Conservation (phyloP, 2,888 invertebrate species). For the Epicampocera succincta region DNA sequence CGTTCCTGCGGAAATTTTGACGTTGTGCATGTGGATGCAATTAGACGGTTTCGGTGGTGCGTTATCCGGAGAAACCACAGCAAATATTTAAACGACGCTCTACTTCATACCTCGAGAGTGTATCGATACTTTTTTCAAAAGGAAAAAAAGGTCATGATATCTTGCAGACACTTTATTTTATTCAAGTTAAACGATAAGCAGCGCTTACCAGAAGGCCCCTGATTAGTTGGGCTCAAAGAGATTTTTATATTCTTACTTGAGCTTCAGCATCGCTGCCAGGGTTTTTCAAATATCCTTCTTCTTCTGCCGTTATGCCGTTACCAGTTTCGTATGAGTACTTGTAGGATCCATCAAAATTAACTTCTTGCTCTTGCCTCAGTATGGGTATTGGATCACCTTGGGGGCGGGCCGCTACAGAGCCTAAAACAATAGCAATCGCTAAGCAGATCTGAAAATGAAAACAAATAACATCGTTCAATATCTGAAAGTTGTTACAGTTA, state of each 20-base stretch:
- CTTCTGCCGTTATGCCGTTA: slow-evolving; percentile 84
- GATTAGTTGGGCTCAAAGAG: background rate
- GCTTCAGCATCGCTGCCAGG: slow-evolving; percentile 83
- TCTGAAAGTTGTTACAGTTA: background rate
- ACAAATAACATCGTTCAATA: background rate
- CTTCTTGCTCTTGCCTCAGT: slow-evolving; percentile 86
- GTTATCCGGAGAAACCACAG: too few species aligned
- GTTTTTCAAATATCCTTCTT: slow-evolving; percentile 84
- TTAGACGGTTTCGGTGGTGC: too few species aligned
- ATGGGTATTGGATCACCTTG: slow-evolving; percentile 85
- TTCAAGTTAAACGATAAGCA: background rate
- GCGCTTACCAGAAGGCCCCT: too few species aligned
- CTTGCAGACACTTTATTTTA: too few species aligned
- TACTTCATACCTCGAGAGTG: too few species aligned
- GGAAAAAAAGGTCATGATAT: too few species aligned
- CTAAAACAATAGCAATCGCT: slow-evolving; percentile 64
- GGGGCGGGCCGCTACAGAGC: slow-evolving; percentile 71
- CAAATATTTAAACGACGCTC: too few species aligned
- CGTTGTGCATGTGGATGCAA: too few species aligned
- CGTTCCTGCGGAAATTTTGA: too few species aligned
- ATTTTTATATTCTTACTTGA: slow-evolving; percentile 79
- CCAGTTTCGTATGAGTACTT: slow-evolving; percentile 84
- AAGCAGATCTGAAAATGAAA: slow-evolving; percentile 55
- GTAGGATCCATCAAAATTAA: slow-evolving; percentile 86
- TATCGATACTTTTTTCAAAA: too few species aligned